A percentile compares a stretch with the other conserved stretches of the same genome.
Evolutionary conservation across 2,797 vertebrate species (phyloP).

Genomic region (Cygnus olor): DNA sequence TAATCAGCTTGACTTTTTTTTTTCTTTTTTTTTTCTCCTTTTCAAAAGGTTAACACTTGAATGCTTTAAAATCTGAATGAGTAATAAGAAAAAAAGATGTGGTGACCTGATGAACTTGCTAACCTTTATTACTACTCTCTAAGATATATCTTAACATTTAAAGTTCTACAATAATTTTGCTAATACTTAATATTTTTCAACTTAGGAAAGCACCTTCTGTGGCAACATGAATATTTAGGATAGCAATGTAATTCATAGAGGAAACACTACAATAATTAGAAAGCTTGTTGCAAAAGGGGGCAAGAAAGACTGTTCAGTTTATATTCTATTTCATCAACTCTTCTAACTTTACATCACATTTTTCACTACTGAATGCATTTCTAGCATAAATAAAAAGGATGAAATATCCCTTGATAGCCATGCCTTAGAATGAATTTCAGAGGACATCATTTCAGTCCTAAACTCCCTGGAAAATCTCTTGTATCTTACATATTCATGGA

Average conservation of each 20-base stretch:
- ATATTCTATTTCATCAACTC: not conserved
- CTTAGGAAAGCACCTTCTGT: not conserved
- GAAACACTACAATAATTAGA: not conserved
- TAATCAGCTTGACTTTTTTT: slow-evolving; percentile 78
- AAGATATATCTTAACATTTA: slow-evolving; percentile 58
- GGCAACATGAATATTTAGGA: not conserved
- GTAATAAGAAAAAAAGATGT: slow-evolving; percentile 53
- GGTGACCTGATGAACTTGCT: slow-evolving; percentile 68
- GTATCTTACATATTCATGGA: not conserved
- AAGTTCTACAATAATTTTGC: slow-evolving; percentile 9
- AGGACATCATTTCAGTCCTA: not conserved
- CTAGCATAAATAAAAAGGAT: not conserved
- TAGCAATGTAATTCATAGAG: not conserved
- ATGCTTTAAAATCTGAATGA: slow-evolving; percentile 81
- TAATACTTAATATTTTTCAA: not conserved
- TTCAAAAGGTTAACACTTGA: slow-evolving; percentile 89
- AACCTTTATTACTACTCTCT: slow-evolving; percentile 52
- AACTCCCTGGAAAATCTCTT: not conserved
- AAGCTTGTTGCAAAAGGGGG: not conserved
- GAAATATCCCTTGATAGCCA: not conserved
- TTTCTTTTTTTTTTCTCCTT: slow-evolving; percentile 44
- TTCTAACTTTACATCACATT: not conserved
- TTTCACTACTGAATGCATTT: not conserved
- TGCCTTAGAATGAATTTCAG: not conserved
- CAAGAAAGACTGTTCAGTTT: not conserved